Evolutionary conservation across 2,888 invertebrate species (phyloP).

Genomic region (Conistra vaccinii): DNA sequence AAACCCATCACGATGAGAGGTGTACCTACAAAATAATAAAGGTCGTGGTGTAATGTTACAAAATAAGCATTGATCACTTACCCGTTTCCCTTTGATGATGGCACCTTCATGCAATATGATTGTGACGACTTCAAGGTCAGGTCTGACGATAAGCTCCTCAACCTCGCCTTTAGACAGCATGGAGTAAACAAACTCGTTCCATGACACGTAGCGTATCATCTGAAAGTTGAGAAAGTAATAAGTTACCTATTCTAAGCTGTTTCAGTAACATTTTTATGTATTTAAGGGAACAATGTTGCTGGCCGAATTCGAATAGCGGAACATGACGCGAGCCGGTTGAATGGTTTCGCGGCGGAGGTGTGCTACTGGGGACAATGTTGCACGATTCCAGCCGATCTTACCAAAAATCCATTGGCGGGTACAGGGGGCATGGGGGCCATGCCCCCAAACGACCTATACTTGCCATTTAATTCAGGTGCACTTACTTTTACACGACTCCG

Average conservation of each 20-base stretch:
- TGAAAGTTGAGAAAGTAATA: conserved; percentile 72
- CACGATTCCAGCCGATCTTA: not conserved
- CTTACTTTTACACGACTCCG: no score
- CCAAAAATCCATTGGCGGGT: no score
- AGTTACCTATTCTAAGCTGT: not conserved
- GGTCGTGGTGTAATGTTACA: not conserved
- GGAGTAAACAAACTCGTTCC: conserved; percentile 99
- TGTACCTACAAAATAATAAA: not conserved
- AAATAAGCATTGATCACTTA: conserved; percentile 70
- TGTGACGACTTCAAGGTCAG: conserved; percentile 96
- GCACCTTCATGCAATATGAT: conserved; percentile 96
- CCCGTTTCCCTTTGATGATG: conserved; percentile 94
- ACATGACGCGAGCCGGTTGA: no score
- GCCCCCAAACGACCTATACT: no score
- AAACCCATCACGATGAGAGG: not conserved
- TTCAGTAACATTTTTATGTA: not conserved
- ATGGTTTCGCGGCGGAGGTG: no score
- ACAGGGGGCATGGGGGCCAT: no score
- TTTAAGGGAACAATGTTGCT: not conserved
- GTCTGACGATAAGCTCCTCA: conserved; percentile 95
- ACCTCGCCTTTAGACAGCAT: conserved; percentile 99
- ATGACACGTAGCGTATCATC: conserved; percentile 95
- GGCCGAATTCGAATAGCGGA: no score
- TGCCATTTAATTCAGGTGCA: no score
- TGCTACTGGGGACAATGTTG: no score